These are phyloP conservation scores for Aphelenchoides fujianensis DNA, from an alignment of 1,140 invertebrate genomes.

Conservation along the genomic window DNA sequence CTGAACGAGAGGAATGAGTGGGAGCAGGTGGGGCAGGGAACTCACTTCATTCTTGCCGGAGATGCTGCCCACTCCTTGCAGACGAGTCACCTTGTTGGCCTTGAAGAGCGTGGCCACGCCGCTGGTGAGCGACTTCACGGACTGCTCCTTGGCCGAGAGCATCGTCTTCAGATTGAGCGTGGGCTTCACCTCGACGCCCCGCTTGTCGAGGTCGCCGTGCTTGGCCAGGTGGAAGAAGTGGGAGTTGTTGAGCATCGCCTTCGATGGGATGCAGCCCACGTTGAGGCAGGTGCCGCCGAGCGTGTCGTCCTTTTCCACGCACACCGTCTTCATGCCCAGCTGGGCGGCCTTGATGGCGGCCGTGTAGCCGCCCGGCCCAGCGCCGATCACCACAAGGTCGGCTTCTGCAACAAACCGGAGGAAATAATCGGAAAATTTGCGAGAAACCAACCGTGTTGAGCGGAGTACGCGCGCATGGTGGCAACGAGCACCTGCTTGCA, in stretches of 20 bases:
- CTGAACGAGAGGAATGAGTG: conserved; percentile 38
- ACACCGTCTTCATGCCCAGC: conserved; percentile 92
- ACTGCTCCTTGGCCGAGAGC: conserved; percentile 81
- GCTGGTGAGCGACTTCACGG: conserved; percentile 88
- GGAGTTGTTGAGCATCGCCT: conserved; percentile 81
- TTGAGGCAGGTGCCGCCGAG: conserved; percentile 97
- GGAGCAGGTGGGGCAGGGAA: conserved; percentile 58
- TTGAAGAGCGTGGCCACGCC: conserved; percentile 95
- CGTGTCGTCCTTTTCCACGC: conserved; percentile 89
- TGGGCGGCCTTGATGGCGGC: conserved; percentile 98
- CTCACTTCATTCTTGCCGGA: conserved; percentile 88
- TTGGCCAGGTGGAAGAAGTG: conserved; percentile 91
- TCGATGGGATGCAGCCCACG: conserved; percentile 69
- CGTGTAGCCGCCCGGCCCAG: conserved; percentile 97
- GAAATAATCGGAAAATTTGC: no score
- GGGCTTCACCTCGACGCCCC: conserved; percentile 67
- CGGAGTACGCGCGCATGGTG: not conserved
- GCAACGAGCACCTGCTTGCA: not conserved
- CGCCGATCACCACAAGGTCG: conserved; percentile 94
- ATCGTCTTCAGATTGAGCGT: conserved; percentile 80
- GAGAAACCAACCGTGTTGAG: not conserved
- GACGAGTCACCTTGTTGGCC: conserved; percentile 81
- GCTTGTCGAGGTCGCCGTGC: conserved; percentile 76
- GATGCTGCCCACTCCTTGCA: conserved; percentile 82
- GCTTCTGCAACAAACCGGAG: conserved; percentile 69